These are phyloP conservation scores for Pontoporia blainvillei DNA, from an alignment of 2,113 vertebrate genomes.

Conservation along the genomic window DNA sequence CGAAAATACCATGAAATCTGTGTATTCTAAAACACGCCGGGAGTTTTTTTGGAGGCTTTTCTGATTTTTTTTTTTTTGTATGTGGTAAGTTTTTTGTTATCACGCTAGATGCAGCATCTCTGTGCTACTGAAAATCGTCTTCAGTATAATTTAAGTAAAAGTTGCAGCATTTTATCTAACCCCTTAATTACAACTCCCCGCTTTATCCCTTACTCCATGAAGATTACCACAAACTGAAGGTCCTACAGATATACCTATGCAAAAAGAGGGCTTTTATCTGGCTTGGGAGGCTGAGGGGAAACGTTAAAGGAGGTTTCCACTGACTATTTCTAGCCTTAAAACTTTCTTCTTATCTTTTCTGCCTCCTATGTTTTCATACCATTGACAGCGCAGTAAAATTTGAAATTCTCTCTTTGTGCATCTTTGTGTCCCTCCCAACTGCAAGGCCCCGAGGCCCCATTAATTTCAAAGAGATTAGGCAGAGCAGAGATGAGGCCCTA, in stretches of 20 bases:
- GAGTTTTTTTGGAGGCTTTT: background rate
- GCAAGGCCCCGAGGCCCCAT: background rate
- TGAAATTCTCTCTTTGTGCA: background rate
- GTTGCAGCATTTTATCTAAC: background rate
- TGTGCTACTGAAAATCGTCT: background rate
- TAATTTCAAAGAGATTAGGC: constrained; percentile 1
- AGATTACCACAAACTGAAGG: background rate
- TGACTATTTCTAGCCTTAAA: background rate
- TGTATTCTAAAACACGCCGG: background rate
- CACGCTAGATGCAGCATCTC: background rate
- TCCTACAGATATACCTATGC: background rate
- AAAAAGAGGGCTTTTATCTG: background rate
- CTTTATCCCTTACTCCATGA: background rate
- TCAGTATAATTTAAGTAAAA: background rate
- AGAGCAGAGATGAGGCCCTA: background rate
- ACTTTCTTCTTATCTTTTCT: background rate
- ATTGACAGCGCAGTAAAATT: background rate
- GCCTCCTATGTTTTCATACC: background rate
- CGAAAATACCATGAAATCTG: background rate
- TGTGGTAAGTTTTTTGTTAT: background rate
- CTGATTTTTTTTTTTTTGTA: background rate
- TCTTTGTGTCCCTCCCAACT: background rate
- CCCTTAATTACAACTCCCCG: background rate
- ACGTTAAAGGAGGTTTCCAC: background rate
- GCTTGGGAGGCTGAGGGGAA: background rate